Conservation (phyloP, 2,888 invertebrate genomes). For the Morinoia aosen region DNA sequence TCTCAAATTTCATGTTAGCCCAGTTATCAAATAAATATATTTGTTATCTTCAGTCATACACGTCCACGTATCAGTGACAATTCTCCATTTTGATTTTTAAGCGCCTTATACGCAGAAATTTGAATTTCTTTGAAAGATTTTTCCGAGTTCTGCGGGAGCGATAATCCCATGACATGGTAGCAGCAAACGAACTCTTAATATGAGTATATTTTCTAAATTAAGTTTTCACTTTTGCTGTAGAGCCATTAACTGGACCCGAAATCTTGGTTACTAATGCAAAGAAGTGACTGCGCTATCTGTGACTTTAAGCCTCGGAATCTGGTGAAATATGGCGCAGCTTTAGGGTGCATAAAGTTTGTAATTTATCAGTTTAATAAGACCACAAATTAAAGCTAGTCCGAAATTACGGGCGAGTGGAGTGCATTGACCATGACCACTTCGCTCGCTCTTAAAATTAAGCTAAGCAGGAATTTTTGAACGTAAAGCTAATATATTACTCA, state of each 20-base stretch:
- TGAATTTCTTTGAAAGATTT: too few species aligned
- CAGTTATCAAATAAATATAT: too few species aligned
- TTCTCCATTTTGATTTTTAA: too few species aligned
- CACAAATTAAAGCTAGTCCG: not conserved
- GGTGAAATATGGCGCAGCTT: not conserved
- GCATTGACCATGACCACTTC: not conserved
- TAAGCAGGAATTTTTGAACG: not conserved
- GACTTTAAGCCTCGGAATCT: not conserved
- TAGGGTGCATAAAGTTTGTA: not conserved
- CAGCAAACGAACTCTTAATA: not conserved
- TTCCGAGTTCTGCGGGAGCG: not conserved
- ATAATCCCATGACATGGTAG: not conserved
- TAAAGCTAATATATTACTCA: not conserved
- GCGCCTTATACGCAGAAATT: too few species aligned
- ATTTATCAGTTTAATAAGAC: constrained; percentile 26
- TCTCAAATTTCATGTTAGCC: too few species aligned
- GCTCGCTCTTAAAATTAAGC: not conserved
- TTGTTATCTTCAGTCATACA: too few species aligned
- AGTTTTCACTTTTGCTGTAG: not conserved
- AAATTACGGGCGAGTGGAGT: not conserved
- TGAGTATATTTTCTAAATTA: not conserved
- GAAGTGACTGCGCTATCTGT: constrained; percentile 13
- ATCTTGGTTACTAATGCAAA: not conserved
- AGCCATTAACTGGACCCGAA: not conserved
- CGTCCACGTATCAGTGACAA: too few species aligned